Evolutionary conservation across 2,113 vertebrate species (phyloP).

Genomic region (Pantherophis guttatus): DNA sequence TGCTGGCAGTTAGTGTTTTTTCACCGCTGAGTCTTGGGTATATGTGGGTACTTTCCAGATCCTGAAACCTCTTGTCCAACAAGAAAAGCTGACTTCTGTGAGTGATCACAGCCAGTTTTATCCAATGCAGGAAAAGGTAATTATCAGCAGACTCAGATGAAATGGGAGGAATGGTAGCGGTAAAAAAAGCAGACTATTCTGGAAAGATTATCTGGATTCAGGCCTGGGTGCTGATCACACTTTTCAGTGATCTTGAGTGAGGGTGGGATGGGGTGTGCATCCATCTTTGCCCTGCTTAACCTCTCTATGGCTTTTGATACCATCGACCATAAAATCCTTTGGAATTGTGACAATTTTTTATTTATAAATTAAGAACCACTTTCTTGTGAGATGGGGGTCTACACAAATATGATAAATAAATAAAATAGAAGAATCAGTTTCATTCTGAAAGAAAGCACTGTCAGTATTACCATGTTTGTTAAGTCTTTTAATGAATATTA

Average conservation of each 20-base stretch:
- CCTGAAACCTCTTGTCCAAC: not conserved
- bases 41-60: not conserved
- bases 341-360: not conserved
- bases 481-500: not conserved
- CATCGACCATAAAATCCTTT: not conserved
- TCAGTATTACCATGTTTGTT: not conserved
- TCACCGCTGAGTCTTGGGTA: not conserved
- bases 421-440: not conserved
- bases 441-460: not conserved
- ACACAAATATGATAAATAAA: not conserved
- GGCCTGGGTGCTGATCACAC: not conserved
- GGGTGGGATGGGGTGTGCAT: not conserved
- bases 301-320: not conserved
- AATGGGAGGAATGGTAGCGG: not conserved
- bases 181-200: not conserved
- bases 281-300: not conserved
- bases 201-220: not conserved
- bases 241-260: not conserved
- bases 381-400: not conserved
- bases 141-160: not conserved
- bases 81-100: not conserved
- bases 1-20: not conserved
- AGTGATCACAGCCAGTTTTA: not conserved
- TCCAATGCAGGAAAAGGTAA: not conserved
- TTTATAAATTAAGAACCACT: not conserved